phyloP scores from a whole-genome alignment of 1,140 invertebrate species.

The Euwallacea similis region DNA sequence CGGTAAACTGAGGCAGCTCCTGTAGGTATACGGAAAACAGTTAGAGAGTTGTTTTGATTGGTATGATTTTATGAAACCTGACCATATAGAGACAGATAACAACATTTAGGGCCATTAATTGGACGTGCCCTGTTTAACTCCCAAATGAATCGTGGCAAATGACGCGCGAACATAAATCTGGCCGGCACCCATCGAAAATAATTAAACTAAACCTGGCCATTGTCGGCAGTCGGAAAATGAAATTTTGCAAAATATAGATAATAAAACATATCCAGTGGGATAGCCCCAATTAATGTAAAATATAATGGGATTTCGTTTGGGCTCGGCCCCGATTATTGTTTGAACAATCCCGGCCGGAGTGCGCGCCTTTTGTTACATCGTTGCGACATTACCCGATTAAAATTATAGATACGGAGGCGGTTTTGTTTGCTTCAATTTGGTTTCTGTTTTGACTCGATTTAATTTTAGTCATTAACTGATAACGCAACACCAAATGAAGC shows the following conservation, averaged over 20 bases:
- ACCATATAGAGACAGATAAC: too few species aligned
- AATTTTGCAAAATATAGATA: slow-evolving; percentile 32
- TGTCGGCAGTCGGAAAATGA: slow-evolving; percentile 18
- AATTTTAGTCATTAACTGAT: slow-evolving; percentile 19
- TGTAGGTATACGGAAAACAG: too few species aligned
- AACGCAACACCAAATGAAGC: not conserved
- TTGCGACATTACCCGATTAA: slow-evolving; percentile 21
- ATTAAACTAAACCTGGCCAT: slow-evolving; percentile 20
- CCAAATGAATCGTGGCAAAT: too few species aligned
- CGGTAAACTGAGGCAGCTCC: too few species aligned
- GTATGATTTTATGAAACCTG: too few species aligned
- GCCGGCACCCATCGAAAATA: slow-evolving; percentile 5
- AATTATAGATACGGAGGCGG: slow-evolving; percentile 22
- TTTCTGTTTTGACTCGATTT: slow-evolving; percentile 22
- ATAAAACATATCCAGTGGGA: slow-evolving; percentile 31
- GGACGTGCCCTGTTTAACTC: too few species aligned
- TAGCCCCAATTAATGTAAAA: slow-evolving; percentile 31
- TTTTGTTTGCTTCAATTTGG: slow-evolving; percentile 14
- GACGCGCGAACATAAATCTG: too few species aligned
- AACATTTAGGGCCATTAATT: too few species aligned
- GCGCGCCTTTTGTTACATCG: slow-evolving; percentile 11
- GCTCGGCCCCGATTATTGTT: not conserved
- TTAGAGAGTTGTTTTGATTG: too few species aligned
- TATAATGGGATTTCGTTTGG: slow-evolving; percentile 26
- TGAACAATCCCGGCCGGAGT: slow-evolving; percentile 15